Base-by-base conservation (phyloP, 1,140 invertebrate genomes). In the Brachionus manjavacas region DNA sequence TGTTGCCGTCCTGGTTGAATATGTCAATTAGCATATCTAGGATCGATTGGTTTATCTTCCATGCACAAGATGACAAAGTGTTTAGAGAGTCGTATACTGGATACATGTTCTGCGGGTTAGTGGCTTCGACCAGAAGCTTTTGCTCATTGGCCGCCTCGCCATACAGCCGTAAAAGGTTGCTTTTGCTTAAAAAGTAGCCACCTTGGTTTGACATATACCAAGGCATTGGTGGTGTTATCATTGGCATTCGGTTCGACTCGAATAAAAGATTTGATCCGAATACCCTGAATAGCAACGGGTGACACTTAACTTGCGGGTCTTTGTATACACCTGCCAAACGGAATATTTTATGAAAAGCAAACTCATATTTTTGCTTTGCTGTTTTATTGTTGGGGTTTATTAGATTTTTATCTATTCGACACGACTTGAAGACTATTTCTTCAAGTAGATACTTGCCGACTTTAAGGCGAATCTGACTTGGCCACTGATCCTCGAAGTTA, bases 281-380 rank as follows among this genome's bases (percentile, higher is more conserved):
- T 20, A 81, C 1, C 35, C 20, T 66, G 28, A 68, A 64, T 28
- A 81, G 25, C 31, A 81, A 31, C 20, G 79, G 79, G 25, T 81
- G 79, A 23, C 52, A 60, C 20, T 81, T 81, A 0, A 81, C 20
- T 28, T 81, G 79, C 49, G 52, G 79, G 35, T 81, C 79, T 35
- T 68, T 60, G 39, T 81, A 81, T 8, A 64, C 49, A 68, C 79
- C 79, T 41, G 52, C 64, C 23, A 81, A 25, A 4, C 79, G 49
- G 20, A 64, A 81, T 41, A 81, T 81, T 14, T 81, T 81, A 35
- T 81, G 79, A 81, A 81, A 81, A 20, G 79, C 79, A 25, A 35
- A 64, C 11, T 81, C 79, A 25, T 41, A 41, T 46, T 60, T 68
- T 64, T 43, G 23, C n/a, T 81, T 68, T 14, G 7, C 9, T 16